Evolutionary conservation across 2,888 invertebrate species (phyloP).

Genomic region (Neoitamus cyanurus): DNA sequence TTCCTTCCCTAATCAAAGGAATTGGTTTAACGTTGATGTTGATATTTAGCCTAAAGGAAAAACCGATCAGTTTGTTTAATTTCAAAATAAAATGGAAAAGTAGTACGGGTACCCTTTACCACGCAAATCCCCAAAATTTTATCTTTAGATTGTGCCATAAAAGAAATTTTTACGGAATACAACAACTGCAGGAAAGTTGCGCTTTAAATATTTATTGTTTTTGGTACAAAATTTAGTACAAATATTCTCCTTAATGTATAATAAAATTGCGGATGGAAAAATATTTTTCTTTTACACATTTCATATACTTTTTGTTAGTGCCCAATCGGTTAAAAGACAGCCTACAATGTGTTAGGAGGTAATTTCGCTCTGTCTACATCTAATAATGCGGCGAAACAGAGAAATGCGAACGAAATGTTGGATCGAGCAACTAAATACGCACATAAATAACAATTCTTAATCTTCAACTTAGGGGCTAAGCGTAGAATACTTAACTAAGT

Average conservation of each 20-base stretch:
- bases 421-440: not conserved
- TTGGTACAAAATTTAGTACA: conserved; percentile 40
- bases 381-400: not conserved
- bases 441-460: conserved; percentile 32
- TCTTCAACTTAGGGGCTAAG: not conserved
- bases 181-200: not conserved
- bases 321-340: conserved; percentile 10
- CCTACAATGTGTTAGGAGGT: conserved; percentile 20
- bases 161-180: not conserved
- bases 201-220: conserved; percentile 24
- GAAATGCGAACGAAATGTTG: not conserved
- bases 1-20: too few relatives aligned
- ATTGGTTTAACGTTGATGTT: too few relatives aligned
- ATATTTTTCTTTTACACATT: conserved; percentile 13
- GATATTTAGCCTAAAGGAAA: too few relatives aligned
- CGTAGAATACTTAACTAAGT: not conserved
- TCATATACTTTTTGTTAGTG: not conserved
- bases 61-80: too few relatives aligned
- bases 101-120: not conserved
- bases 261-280: conserved; percentile 32
- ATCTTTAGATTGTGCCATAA: not conserved
- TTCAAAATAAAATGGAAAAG: too few relatives aligned
- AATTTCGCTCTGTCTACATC: not conserved
- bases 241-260: conserved; percentile 31
- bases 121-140: not conserved